Conservation (phyloP, 2,113 vertebrate genomes). For the Gambusia holbrooki region DNA sequence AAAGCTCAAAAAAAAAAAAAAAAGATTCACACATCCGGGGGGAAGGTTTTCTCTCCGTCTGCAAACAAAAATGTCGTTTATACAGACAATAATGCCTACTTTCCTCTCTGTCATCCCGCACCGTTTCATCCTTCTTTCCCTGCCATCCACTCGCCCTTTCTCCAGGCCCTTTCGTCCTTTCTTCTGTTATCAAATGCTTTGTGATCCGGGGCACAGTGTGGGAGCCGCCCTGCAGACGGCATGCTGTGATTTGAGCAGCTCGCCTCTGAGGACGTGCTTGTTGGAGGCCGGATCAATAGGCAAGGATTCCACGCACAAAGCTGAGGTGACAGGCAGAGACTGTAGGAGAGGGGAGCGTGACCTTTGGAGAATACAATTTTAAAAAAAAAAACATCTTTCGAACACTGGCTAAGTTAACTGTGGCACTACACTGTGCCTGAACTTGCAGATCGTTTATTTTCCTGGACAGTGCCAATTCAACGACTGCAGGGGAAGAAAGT, state of each 20-base stretch:
- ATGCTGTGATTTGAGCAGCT: slow-evolving; percentile 65
- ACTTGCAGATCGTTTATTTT: slow-evolving; percentile 79
- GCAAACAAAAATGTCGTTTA: slow-evolving; percentile 70
- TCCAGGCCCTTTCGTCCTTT: slow-evolving; percentile 45
- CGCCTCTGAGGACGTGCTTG: slow-evolving; percentile 61
- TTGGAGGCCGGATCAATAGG: slow-evolving; percentile 74
- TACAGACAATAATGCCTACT: slow-evolving; percentile 71
- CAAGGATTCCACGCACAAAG: slow-evolving; percentile 76
- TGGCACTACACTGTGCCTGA: slow-evolving; percentile 70
- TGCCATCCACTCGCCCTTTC: slow-evolving; percentile 39
- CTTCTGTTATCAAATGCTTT: slow-evolving; percentile 64
- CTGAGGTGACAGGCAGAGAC: slow-evolving; percentile 73
- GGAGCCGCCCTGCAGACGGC: slow-evolving; percentile 54
- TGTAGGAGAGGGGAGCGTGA: slow-evolving; percentile 78
- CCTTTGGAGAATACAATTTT: slow-evolving; percentile 82
- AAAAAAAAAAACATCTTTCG: slow-evolving; percentile 64
- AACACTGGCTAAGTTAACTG: slow-evolving; percentile 73
- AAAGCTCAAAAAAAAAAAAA: slow-evolving; percentile 37
- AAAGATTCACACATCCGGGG: slow-evolving; percentile 43
- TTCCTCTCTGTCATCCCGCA: slow-evolving; percentile 49
- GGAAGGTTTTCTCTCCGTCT: slow-evolving; percentile 43
- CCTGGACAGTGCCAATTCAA: slow-evolving; percentile 77
- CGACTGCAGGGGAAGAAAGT: slow-evolving; percentile 39
- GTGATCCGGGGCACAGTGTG: slow-evolving; percentile 57
- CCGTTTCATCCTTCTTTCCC: slow-evolving; percentile 42